Evolutionary conservation across 2,888 invertebrate genomes (phyloP).

Genomic region (Belgica antarctica): DNA sequence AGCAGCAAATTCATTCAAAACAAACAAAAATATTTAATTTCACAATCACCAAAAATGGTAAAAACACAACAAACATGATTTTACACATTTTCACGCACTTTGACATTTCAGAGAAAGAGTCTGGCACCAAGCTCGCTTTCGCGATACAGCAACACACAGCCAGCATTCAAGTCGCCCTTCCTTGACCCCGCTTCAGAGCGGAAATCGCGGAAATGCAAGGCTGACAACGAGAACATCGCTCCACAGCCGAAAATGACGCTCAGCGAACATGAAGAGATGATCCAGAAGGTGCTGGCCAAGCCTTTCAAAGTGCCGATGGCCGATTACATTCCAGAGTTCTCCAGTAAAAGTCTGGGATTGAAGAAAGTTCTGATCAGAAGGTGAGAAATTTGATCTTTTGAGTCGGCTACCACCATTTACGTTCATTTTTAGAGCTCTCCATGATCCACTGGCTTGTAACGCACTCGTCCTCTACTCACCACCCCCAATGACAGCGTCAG

Average conservation of each 20-base stretch:
- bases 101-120: conserved; percentile 20
- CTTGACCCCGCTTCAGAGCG: background rate
- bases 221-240: background rate
- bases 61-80: background rate
- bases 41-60: no score
- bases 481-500: conserved; percentile 72
- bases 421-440: conserved; percentile 63
- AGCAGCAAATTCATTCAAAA: no score
- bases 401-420: background rate
- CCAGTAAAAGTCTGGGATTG: conserved; percentile 77
- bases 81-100: background rate
- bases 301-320: conserved; percentile 93
- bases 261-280: conserved; percentile 74
- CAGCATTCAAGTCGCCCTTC: conserved; percentile 7
- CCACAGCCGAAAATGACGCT: conserved; percentile 48
- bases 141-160: background rate
- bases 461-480: conserved; percentile 87
- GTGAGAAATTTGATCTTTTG: conserved; percentile 54
- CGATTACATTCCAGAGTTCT: conserved; percentile 74
- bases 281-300: conserved; percentile 74
- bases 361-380: conserved; percentile 59
- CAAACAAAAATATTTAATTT: no score
- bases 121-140: conserved; percentile 8
- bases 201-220: conserved; percentile 21
- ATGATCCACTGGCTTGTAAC: conserved; percentile 89